A percentile compares a stretch with the other conserved stretches of the same genome.
Conservation (phyloP, 1,140 invertebrate species). For the Polypedilum pembai region DNA sequence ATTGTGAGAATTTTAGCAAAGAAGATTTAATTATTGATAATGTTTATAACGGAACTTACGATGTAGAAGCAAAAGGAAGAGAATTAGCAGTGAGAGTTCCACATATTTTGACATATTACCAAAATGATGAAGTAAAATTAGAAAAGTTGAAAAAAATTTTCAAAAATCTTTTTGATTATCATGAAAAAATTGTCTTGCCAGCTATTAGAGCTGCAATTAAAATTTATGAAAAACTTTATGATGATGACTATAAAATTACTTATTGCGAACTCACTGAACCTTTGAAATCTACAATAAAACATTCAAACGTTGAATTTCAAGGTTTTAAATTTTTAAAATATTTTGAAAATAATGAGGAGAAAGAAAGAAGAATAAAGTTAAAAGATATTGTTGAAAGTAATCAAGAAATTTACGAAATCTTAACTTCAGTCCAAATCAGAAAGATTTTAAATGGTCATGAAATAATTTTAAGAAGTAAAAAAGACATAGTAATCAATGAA, state of each 20-base stretch:
- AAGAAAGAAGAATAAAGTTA: background rate
- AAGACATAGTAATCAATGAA: too few relatives aligned
- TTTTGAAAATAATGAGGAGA: too few relatives aligned
- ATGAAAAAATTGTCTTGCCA: background rate
- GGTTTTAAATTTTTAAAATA: too few relatives aligned
- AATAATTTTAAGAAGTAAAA: too few relatives aligned
- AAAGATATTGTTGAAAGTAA: too few relatives aligned
- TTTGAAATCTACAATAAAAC: background rate
- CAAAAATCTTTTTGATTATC: background rate
- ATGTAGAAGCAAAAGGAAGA: background rate
- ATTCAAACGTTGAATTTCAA: background rate
- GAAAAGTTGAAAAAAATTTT: background rate
- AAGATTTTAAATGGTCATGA: too few relatives aligned
- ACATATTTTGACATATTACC: background rate
- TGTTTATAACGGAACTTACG: background rate
- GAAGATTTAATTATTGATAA: background rate
- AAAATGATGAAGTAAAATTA: background rate
- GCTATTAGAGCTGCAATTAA: background rate
- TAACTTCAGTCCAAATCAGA: background rate
- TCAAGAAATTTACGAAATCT: background rate
- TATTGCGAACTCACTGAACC: background rate
- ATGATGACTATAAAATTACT: background rate
- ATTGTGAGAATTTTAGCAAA: background rate
- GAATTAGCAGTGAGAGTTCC: background rate
- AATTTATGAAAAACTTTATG: background rate